phyloP scores from a whole-genome alignment of 64 coral and sea anemone genomes.

The Cladopsammia gracilis region DNA sequence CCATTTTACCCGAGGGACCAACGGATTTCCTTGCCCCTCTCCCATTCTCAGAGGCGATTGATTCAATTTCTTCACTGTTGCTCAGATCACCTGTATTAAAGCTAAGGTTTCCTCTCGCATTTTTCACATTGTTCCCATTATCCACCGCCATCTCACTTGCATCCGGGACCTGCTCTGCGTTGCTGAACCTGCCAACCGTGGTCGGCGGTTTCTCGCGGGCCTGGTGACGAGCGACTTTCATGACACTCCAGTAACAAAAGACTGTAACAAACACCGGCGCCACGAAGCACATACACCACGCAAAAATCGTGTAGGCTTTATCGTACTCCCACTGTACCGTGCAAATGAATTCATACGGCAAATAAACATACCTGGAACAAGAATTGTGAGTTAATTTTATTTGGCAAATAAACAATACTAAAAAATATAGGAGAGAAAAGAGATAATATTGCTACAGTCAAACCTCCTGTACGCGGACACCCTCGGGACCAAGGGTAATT shows the following conservation, averaged over 20 bases:
- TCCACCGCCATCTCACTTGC: neutral
- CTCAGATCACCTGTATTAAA: neutral
- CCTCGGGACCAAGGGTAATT: too few species aligned
- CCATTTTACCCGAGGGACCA: neutral
- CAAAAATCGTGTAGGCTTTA: constrained; percentile 44
- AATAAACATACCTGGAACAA: constrained; percentile 53
- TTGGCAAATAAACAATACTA: too few species aligned
- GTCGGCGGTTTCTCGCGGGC: neutral
- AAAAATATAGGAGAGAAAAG: too few species aligned
- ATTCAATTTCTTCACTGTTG: neutral
- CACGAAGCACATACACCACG: constrained; percentile 39
- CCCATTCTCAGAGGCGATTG: too few species aligned
- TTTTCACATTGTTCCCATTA: neutral
- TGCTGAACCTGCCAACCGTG: neutral
- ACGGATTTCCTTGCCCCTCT: neutral
- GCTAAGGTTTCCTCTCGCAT: neutral
- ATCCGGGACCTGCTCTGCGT: neutral
- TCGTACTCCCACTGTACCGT: constrained; percentile 76
- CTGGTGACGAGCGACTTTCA: constrained; percentile 41
- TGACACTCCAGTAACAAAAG: constrained; percentile 52
- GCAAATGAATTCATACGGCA: constrained; percentile 78
- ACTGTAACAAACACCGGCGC: constrained; percentile 57
- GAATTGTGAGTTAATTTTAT: neutral
- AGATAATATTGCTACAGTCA: too few species aligned
- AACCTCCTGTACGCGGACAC: too few species aligned